phyloP scores from a whole-genome alignment of 1,140 invertebrate genomes.

The Aphelinus atriplicis region DNA sequence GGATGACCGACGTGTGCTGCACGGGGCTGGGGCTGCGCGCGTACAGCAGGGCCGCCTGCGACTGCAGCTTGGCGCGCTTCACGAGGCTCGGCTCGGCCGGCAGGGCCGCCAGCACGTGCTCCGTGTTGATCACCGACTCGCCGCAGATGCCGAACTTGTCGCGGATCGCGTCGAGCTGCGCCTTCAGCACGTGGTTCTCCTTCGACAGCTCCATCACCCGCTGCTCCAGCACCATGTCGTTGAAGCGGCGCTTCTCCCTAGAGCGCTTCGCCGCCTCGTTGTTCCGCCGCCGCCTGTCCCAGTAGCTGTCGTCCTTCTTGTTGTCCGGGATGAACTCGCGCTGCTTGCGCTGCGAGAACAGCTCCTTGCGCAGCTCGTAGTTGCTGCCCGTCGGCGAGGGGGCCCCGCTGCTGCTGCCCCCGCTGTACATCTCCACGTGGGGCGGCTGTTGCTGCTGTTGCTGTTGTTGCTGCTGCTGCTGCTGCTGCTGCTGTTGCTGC shows the following conservation, averaged over 20 bases:
- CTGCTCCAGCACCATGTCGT: slow-evolving; percentile 96
- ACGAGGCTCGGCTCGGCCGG: slow-evolving; percentile 85
- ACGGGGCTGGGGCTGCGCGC: slow-evolving; percentile 72
- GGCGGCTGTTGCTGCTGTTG: slow-evolving; percentile 45
- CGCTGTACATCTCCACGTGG: slow-evolving; percentile 25
- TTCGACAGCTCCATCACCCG: slow-evolving; percentile 93
- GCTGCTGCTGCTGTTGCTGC: slow-evolving; percentile 48
- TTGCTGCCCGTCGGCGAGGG: slow-evolving; percentile 47
- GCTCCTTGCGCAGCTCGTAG: slow-evolving; percentile 75
- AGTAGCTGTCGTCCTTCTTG: slow-evolving; percentile 97
- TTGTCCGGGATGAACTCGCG: slow-evolving; percentile 96
- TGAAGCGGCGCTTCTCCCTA: slow-evolving; percentile 93
- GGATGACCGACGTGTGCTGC: slow-evolving; percentile 75
- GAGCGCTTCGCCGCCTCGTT: slow-evolving; percentile 96
- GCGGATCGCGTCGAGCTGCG: slow-evolving; percentile 90
- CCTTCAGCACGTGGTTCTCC: slow-evolving; percentile 92
- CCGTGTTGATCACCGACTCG: slow-evolving; percentile 84
- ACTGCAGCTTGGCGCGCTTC: slow-evolving; percentile 79
- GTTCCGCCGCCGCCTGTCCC: slow-evolving; percentile 93
- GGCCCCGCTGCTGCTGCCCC: slow-evolving; percentile 46
- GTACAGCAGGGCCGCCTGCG: slow-evolving; percentile 64
- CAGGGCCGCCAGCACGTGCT: slow-evolving; percentile 85
- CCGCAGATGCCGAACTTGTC: slow-evolving; percentile 93
- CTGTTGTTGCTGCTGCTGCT: slow-evolving; percentile 39
- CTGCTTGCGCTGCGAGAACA: slow-evolving; percentile 90